phyloP scores from a whole-genome alignment of 2,797 vertebrate genomes.

The Iguana delicatissima region DNA sequence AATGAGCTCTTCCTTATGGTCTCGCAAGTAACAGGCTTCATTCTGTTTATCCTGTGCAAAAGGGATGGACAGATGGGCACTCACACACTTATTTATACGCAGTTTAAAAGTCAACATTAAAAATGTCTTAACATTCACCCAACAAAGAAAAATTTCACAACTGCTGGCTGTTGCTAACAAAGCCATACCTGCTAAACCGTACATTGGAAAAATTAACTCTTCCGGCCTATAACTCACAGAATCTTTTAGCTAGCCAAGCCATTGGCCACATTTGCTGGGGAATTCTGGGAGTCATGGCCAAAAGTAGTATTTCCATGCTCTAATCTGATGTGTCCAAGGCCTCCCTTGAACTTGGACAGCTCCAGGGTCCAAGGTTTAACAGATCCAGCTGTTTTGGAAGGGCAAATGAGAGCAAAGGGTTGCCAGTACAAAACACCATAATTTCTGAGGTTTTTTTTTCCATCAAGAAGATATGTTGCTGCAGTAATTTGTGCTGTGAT shows the following conservation, averaged over 20 bases:
- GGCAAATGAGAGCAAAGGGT: not conserved
- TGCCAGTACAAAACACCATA: not conserved
- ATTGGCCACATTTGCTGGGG: not conserved
- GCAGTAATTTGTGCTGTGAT: not conserved
- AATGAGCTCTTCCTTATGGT: conserved; percentile 94
- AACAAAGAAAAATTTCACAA: not conserved
- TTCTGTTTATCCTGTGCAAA: conserved; percentile 91
- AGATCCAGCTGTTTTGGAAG: not conserved
- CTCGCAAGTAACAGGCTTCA: conserved; percentile 92
- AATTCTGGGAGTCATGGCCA: not conserved
- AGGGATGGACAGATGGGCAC: not conserved
- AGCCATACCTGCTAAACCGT: no score
- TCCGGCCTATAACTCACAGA: not conserved
- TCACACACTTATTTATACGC: conserved; percentile 6
- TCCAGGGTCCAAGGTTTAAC: not conserved
- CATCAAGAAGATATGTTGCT: not conserved
- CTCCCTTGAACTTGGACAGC: not conserved
- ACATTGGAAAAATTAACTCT: not conserved
- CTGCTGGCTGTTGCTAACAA: no score
- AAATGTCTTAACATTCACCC: fast-evolving
- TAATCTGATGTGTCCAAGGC: not conserved
- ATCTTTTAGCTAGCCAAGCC: not conserved
- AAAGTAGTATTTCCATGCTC: not conserved
- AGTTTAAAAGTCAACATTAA: not conserved
- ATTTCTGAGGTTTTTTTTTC: not conserved